Evolutionary conservation across 2,888 invertebrate genomes (phyloP).

Genomic region (Meloe dianella): DNA sequence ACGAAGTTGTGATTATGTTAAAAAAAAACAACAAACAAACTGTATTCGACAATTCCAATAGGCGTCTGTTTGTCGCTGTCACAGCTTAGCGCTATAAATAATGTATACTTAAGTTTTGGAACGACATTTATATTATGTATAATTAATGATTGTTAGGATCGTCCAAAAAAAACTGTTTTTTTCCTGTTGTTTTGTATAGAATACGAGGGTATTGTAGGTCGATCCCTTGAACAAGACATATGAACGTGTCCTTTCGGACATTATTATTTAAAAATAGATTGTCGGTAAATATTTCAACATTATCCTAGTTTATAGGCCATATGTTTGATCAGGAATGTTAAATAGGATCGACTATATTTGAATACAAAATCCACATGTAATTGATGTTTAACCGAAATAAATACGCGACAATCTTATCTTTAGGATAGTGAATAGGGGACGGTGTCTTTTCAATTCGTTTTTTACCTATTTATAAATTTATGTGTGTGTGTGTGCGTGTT

Average conservation of each 20-base stretch:
- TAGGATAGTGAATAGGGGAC: slow-evolving; percentile 30
- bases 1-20: slow-evolving; percentile 1
- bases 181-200: neutral
- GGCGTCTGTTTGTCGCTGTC: neutral
- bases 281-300: slow-evolving; percentile 10
- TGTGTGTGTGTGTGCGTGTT: neutral
- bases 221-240: neutral
- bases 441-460: neutral
- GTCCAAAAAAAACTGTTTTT: neutral
- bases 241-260: neutral
- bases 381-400: slow-evolving; percentile 46
- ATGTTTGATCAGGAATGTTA: slow-evolving; percentile 1
- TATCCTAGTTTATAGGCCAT: slow-evolving; percentile 8
- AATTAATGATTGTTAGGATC: neutral
- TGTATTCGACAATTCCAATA: neutral
- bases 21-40: neutral
- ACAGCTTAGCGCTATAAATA: neutral
- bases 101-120: neutral
- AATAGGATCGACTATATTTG: neutral
- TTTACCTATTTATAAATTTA: neutral
- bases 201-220: slow-evolving; percentile 6
- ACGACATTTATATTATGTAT: neutral
- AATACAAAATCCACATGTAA: slow-evolving; percentile 33
- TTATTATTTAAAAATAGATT: slow-evolving; percentile 11
- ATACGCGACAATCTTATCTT: slow-evolving; percentile 47